These are phyloP conservation scores for Dunckerocampus dactyliophorus DNA, from an alignment of 2,113 vertebrate species.

Conservation along the genomic window DNA sequence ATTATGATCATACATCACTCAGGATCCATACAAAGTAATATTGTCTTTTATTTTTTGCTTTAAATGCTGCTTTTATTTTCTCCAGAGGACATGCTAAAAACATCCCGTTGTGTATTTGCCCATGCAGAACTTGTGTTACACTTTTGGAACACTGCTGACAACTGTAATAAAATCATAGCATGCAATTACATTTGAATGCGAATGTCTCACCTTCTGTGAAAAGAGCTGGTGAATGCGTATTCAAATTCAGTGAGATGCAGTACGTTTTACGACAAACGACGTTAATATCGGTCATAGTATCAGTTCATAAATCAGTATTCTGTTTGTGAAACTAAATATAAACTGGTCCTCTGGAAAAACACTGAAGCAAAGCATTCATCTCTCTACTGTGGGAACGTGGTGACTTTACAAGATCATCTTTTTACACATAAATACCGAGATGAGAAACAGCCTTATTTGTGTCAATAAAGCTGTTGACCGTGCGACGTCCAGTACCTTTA, in stretches of 20 bases:
- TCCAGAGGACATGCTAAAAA: constrained; percentile 42
- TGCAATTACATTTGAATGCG: no score
- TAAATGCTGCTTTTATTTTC: constrained; percentile 39
- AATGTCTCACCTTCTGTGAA: no score
- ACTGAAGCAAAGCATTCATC: constrained; percentile 15
- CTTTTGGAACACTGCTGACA: no score
- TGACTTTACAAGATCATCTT: constrained; percentile 60
- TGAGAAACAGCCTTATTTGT: constrained; percentile 53
- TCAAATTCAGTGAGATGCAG: no score
- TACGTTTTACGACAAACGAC: no score
- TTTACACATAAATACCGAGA: constrained; percentile 68
- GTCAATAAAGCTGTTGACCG: constrained; percentile 75
- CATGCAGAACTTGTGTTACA: no score
- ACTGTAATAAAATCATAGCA: background rate
- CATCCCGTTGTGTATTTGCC: background rate
- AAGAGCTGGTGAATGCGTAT: no score
- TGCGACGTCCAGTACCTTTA: constrained; percentile 63
- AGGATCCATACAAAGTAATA: constrained; percentile 69
- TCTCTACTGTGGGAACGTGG: constrained; percentile 22
- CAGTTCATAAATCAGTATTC: no score
- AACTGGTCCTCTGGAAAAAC: constrained; percentile 42
- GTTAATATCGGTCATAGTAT: no score
- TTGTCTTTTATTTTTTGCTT: constrained; percentile 51
- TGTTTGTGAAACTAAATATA: background rate
- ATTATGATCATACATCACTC: constrained; percentile 69